These are phyloP conservation scores for Magallana nippona DNA, from an alignment of 2,888 invertebrate species.

Conservation along the genomic window DNA sequence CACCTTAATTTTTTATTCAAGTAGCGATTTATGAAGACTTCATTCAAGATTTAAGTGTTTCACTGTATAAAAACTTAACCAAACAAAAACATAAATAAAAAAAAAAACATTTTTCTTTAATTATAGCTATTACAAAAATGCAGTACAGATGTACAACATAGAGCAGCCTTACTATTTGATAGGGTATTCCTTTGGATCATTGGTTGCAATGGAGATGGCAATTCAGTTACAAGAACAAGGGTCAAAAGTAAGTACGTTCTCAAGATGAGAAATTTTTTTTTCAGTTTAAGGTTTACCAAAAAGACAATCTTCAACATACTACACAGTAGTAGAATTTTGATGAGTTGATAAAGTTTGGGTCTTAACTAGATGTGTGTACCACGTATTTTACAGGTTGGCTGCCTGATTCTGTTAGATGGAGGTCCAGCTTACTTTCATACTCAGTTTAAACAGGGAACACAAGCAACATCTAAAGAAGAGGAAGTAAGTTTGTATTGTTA, in stretches of 20 bases:
- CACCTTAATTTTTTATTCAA: too few relatives aligned
- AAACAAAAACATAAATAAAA: too few relatives aligned
- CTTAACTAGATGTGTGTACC: neutral
- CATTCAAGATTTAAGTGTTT: too few relatives aligned
- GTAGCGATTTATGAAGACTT: too few relatives aligned
- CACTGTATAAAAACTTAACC: too few relatives aligned
- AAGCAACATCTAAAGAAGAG: conserved; percentile 47
- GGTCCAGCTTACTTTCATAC: conserved; percentile 60
- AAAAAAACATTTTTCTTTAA: neutral
- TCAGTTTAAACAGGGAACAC: conserved; percentile 54
- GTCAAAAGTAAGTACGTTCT: conserved; percentile 46
- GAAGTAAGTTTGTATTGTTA: neutral
- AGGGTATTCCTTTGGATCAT: conserved; percentile 97
- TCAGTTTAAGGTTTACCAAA: too few relatives aligned
- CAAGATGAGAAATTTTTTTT: too few relatives aligned
- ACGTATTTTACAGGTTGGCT: conserved; percentile 54
- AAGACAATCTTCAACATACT: too few relatives aligned
- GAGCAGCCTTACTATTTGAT: conserved; percentile 92
- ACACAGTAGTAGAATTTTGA: neutral
- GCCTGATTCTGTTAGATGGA: conserved; percentile 66
- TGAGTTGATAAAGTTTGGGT: neutral
- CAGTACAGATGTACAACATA: conserved; percentile 81
- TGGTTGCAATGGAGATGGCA: conserved; percentile 96
- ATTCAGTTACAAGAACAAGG: conserved; percentile 85
- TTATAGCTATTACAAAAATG: conserved; percentile 62